A percentile compares a stretch with the other conserved stretches of the same genome.
These are phyloP conservation scores for Atta texana DNA, from an alignment of 1,140 invertebrate species.

Conservation along the genomic window DNA sequence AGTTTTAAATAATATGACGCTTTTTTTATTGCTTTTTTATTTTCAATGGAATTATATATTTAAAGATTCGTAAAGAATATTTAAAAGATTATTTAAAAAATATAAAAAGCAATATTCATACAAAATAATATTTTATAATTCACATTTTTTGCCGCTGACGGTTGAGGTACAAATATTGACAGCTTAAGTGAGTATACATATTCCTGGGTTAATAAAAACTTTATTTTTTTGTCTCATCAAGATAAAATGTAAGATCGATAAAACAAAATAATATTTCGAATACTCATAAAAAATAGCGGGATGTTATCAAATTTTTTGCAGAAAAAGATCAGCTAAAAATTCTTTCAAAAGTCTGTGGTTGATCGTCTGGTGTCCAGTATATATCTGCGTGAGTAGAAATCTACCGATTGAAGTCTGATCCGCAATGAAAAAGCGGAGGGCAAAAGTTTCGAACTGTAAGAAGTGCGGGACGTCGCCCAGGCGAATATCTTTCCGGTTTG, in stretches of 20 bases:
- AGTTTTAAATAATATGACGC: no score
- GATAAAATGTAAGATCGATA: no score
- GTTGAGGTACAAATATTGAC: no score
- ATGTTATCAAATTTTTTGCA: constrained; percentile 3
- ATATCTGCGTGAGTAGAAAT: constrained; percentile 43
- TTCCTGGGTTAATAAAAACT: no score
- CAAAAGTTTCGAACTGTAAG: constrained; percentile 76
- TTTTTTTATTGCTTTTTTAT: no score
- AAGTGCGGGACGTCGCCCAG: constrained; percentile 73
- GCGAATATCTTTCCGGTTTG: constrained; percentile 40
- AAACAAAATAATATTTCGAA: background rate
- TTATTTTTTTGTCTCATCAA: background rate
- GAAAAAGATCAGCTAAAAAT: background rate
- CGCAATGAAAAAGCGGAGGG: constrained; percentile 78
- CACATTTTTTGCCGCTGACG: no score
- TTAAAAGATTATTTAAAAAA: no score
- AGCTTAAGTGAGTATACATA: no score
- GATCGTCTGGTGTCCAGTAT: constrained; percentile 39
- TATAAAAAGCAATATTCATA: no score
- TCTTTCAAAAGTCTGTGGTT: background rate
- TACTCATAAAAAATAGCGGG: background rate
- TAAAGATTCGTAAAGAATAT: no score
- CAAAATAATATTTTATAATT: no score
- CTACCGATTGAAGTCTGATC: constrained; percentile 83
- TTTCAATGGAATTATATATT: no score